A percentile compares a stretch with the other conserved stretches of the same genome.
Conservation (phyloP, 2,888 invertebrate genomes). For the Drosophila mayaguana region DNA sequence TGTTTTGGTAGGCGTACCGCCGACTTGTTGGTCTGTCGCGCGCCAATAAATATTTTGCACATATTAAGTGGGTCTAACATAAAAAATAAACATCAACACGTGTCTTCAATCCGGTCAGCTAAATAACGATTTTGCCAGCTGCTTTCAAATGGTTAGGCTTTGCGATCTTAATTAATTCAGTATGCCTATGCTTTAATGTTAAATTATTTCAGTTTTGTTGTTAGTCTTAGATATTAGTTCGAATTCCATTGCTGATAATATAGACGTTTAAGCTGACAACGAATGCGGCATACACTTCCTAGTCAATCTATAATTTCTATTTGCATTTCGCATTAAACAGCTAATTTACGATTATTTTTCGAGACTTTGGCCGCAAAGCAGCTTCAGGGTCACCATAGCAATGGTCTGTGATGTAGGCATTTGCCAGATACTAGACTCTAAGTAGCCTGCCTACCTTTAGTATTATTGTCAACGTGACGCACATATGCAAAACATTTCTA, state of each 20-base stretch:
- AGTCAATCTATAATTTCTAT: background rate
- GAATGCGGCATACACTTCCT: background rate
- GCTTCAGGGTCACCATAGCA: slow-evolving; percentile 9
- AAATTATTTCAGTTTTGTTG: slow-evolving; percentile 4
- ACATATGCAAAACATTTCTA: slow-evolving; percentile 15
- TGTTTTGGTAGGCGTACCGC: background rate
- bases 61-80: slow-evolving; percentile 34
- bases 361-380: background rate
- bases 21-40: slow-evolving; percentile 32
- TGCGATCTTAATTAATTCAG: slow-evolving; percentile 28
- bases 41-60: slow-evolving; percentile 41
- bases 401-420: slow-evolving; percentile 3
- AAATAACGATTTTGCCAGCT: slow-evolving; percentile 11
- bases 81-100: slow-evolving; percentile 55
- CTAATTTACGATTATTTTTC: slow-evolving; percentile 5
- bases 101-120: slow-evolving; percentile 35
- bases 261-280: background rate
- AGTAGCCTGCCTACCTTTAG: background rate
- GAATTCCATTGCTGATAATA: slow-evolving; percentile 2
- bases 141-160: slow-evolving; percentile 17
- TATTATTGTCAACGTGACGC: slow-evolving; percentile 25
- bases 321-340: background rate
- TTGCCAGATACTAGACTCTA: background rate
- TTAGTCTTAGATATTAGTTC: background rate
- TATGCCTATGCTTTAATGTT: slow-evolving; percentile 22